A percentile compares a stretch with the other conserved stretches of the same genome.
Evolutionary conservation across 2,113 vertebrate genomes (phyloP).

Genomic region (Xyliphius kryptos): DNA sequence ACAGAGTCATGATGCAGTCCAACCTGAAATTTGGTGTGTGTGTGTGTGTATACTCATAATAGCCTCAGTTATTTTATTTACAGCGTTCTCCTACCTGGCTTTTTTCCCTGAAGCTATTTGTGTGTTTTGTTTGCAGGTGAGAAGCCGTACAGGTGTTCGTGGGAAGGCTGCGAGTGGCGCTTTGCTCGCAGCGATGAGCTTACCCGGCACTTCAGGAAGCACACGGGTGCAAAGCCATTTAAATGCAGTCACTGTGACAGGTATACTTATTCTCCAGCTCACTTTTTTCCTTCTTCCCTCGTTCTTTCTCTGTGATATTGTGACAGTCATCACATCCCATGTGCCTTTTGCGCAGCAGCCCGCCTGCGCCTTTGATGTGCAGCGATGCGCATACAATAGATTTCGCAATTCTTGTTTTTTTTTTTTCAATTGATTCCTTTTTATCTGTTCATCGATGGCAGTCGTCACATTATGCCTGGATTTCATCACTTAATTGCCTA

Average conservation of each 20-base stretch:
- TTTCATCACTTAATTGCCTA: constrained; percentile 43
- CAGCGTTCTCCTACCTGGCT: no score
- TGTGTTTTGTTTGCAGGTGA: constrained; percentile 73
- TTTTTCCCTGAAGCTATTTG: no score
- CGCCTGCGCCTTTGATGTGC: constrained; percentile 27
- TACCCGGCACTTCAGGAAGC: constrained; percentile 99
- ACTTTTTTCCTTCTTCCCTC: not conserved
- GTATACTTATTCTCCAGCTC: no score
- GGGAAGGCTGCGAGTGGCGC: constrained; percentile 98
- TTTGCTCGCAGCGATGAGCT: constrained; percentile 98
- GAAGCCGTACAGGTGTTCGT: constrained; percentile 99
- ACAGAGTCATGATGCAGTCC: no score
- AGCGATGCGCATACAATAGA: constrained; percentile 19
- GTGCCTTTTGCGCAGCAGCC: constrained; percentile 6
- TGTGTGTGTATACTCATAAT: no score
- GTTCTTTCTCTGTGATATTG: constrained; percentile 12
- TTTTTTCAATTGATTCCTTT: constrained; percentile 32
- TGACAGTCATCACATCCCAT: constrained; percentile 15
- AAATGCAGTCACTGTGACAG: constrained; percentile 99
- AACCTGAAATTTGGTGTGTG: no score
- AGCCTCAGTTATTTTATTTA: no score
- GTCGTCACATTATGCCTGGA: constrained; percentile 35
- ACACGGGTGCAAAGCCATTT: constrained; percentile 99
- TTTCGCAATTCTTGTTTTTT: constrained; percentile 12
- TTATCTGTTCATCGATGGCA: constrained; percentile 36